A percentile compares a stretch with the other conserved stretches of the same genome.
Evolutionary conservation across 1,140 invertebrate genomes (phyloP).

Genomic region (Neodiprion lecontei): DNA sequence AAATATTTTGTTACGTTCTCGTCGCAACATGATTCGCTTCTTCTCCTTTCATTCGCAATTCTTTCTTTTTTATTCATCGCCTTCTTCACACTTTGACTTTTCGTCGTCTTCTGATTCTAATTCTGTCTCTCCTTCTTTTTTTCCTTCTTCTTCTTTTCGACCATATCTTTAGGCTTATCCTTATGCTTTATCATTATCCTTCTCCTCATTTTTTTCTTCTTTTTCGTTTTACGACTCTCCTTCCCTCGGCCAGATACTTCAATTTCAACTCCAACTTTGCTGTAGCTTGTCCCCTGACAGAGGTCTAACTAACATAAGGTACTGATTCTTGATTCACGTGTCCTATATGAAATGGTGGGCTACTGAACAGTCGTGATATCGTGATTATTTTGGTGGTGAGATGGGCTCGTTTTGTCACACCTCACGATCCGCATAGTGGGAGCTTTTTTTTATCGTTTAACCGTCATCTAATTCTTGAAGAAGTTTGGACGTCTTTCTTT

Average conservation of each 20-base stretch:
- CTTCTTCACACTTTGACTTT: neutral
- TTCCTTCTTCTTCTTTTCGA: slow-evolving; percentile 24
- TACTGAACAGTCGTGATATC: too few relatives aligned
- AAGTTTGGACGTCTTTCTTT: too few relatives aligned
- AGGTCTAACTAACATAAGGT: too few relatives aligned
- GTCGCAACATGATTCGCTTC: slow-evolving; percentile 8
- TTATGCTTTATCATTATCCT: slow-evolving; percentile 24
- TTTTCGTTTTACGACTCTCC: slow-evolving; percentile 6
- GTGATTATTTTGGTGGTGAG: too few relatives aligned
- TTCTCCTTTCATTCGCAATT: slow-evolving; percentile 12
- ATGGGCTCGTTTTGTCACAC: too few relatives aligned
- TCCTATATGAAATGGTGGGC: too few relatives aligned
- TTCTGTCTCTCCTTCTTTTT: slow-evolving; percentile 29
- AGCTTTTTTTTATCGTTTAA: too few relatives aligned
- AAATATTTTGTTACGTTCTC: slow-evolving; percentile 8
- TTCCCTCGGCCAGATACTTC: neutral
- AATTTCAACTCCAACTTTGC: too few relatives aligned
- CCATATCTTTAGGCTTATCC: slow-evolving; percentile 22
- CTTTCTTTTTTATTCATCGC: neutral
- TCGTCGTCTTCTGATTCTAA: slow-evolving; percentile 26
- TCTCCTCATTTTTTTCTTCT: slow-evolving; percentile 16
- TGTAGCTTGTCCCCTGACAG: too few relatives aligned
- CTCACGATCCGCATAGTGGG: too few relatives aligned
- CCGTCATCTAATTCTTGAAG: too few relatives aligned
- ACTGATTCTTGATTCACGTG: too few relatives aligned